These are phyloP conservation scores for Anthoptus insignis DNA, from an alignment of 2,888 invertebrate genomes.

Conservation along the genomic window DNA sequence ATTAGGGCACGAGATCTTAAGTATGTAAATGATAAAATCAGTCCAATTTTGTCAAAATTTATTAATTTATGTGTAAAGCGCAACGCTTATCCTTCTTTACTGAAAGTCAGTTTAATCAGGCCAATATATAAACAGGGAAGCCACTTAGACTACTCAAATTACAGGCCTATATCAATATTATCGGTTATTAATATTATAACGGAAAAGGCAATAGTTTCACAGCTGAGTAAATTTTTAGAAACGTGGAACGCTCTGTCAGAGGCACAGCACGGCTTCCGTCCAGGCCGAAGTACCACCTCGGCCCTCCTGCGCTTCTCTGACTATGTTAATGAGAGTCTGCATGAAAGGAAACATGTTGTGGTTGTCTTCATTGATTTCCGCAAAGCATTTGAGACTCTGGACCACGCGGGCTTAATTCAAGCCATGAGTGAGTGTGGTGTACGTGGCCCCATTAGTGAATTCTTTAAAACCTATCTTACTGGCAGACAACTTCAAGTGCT, in stretches of 20 bases:
- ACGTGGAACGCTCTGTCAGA: neutral
- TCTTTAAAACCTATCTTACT: neutral
- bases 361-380: conserved; percentile 4
- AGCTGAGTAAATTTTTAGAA: conserved; percentile 6
- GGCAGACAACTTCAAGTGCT: neutral
- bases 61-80: conserved; percentile 33
- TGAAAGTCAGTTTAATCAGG: conserved; percentile 37
- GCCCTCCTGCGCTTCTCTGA: neutral
- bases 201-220: conserved; percentile 6
- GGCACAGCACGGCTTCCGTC: conserved; percentile 6
- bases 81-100: conserved; percentile 25
- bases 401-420: neutral
- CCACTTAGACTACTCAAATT: conserved; percentile 37
- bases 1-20: conserved; percentile 36
- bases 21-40: conserved; percentile 28
- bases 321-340: conserved; percentile 6
- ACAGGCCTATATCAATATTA: conserved; percentile 40
- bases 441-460: neutral
- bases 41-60: conserved; percentile 38
- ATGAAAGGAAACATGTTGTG: conserved; percentile 5
- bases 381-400: conserved; percentile 13
- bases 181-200: neutral
- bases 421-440: neutral
- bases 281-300: neutral
- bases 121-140: conserved; percentile 42